Evolutionary conservation across 2,797 vertebrate genomes (phyloP).

Genomic region (Varecia variegata): DNA sequence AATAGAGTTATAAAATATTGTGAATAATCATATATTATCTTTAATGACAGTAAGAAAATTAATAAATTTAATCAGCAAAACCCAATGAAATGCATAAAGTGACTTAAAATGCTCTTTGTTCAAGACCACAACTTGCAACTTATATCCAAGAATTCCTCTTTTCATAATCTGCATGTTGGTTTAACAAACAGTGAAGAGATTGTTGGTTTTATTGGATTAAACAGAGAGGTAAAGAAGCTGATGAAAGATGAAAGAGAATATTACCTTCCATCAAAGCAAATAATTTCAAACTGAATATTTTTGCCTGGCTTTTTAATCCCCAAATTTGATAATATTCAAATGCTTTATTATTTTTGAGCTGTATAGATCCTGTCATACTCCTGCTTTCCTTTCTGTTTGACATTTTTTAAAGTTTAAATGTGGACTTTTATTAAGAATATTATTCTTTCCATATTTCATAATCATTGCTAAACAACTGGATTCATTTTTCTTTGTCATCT

Average conservation of each 20-base stretch:
- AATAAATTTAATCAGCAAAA: not conserved
- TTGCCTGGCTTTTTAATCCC: not conserved
- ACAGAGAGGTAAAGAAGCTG: not conserved
- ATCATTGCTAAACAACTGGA: not conserved
- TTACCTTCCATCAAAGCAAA: not conserved
- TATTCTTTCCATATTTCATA: not conserved
- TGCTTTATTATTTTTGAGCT: not conserved
- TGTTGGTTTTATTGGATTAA: not conserved
- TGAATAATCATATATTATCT: not conserved
- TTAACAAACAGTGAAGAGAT: not conserved
- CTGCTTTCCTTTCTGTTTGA: not conserved
- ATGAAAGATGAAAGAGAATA: not conserved
- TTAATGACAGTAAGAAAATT: constrained; percentile 40
- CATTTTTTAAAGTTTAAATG: not conserved
- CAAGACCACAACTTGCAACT: not conserved
- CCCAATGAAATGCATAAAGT: not conserved
- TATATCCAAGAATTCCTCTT: not conserved
- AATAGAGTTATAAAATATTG: constrained; percentile 38
- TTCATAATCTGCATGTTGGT: not conserved
- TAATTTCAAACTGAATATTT: not conserved
- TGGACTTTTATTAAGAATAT: not conserved
- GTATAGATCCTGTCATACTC: not conserved
- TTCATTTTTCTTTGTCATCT: not conserved
- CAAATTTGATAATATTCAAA: not conserved
- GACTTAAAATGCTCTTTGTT: not conserved